These are phyloP conservation scores for Drosophila takahashii DNA, from an alignment of 1,140 invertebrate genomes.

Conservation along the genomic window DNA sequence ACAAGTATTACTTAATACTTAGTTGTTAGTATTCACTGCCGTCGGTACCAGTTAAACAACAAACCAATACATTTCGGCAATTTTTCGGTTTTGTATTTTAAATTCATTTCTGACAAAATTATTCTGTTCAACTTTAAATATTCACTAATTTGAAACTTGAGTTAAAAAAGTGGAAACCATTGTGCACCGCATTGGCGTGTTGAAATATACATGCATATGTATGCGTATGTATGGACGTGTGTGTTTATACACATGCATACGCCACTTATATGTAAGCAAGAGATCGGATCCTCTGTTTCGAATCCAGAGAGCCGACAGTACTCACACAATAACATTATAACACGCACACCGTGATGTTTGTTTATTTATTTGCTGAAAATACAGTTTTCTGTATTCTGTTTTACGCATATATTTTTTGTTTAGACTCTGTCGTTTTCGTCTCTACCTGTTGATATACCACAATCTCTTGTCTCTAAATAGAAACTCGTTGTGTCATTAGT, in stretches of 20 bases:
- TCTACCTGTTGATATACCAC: constrained; percentile 79
- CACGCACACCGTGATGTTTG: constrained; percentile 37
- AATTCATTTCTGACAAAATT: too few species aligned
- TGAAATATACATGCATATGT: background rate
- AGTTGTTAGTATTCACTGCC: too few species aligned
- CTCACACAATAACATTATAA: constrained; percentile 12
- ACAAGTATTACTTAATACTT: too few species aligned
- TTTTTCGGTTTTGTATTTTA: too few species aligned
- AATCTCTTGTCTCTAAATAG: constrained; percentile 78
- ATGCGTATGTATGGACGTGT: constrained; percentile 1
- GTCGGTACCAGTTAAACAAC: too few species aligned
- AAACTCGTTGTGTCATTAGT: constrained; percentile 80
- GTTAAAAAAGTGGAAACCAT: background rate
- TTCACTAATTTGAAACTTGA: background rate
- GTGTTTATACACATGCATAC: constrained; percentile 7
- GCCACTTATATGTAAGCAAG: background rate
- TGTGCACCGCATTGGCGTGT: too few species aligned
- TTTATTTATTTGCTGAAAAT: constrained; percentile 68
- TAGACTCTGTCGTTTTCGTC: constrained; percentile 40
- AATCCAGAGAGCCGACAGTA: constrained; percentile 15
- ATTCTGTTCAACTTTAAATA: background rate
- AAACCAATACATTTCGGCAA: too few species aligned
- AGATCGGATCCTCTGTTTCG: constrained; percentile 21
- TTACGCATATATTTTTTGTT: constrained; percentile 55
- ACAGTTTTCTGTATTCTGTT: constrained; percentile 63